Conservation (phyloP, 2,888 invertebrate species). For the Eristalis tenax region DNA sequence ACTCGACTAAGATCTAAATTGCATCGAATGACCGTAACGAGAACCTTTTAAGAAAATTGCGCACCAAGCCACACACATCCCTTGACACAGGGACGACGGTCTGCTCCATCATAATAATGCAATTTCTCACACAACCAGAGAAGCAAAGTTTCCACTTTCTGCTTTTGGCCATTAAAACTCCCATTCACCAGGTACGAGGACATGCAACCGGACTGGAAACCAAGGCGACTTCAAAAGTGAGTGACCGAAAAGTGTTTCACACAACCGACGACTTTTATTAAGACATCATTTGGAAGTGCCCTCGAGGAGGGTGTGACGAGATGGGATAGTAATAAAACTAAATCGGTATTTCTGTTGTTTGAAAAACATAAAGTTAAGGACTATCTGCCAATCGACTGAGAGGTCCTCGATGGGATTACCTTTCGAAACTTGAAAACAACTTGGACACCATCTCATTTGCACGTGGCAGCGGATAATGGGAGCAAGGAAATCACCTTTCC, state of each 20-base stretch:
- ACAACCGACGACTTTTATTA: slow-evolving; percentile 1
- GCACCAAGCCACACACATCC: not conserved
- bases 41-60: slow-evolving; percentile 43
- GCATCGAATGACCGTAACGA: not conserved
- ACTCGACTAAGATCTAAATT: not conserved
- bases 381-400: not conserved
- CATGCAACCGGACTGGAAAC: not conserved
- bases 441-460: slow-evolving; percentile 36
- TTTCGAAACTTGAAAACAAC: not conserved
- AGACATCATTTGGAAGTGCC: not conserved
- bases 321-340: not conserved
- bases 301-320: not conserved
- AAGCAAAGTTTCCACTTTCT: not conserved
- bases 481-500: slow-evolving; percentile 45
- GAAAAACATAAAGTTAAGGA: not conserved
- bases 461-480: slow-evolving; percentile 15
- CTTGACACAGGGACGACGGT: not conserved
- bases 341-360: not conserved
- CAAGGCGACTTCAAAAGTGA: not conserved
- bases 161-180: not conserved
- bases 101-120: not conserved
- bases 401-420: not conserved
- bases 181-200: not conserved
- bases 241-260: not conserved
- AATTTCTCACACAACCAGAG: not conserved